A percentile compares a stretch with the other conserved stretches of the same genome.
Evolutionary conservation across 2,888 invertebrate species (phyloP).

Genomic region (Troides helena): DNA sequence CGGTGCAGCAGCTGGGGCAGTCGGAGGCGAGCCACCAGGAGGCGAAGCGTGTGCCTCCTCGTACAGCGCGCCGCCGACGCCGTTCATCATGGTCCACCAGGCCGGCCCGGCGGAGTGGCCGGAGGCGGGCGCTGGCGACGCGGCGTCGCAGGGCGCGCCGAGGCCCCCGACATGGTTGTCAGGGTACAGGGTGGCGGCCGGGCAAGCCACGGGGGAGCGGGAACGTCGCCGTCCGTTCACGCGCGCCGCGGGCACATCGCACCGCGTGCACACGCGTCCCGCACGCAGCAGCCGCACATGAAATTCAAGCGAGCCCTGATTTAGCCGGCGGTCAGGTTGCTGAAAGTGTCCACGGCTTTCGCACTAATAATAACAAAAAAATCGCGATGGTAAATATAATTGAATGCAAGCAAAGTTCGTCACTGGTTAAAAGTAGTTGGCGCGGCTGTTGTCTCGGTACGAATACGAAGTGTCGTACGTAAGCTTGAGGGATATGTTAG

Average conservation of each 20-base stretch:
- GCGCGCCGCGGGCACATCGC: constrained; percentile 78
- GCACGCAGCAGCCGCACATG: constrained; percentile 75
- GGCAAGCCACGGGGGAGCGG: constrained; percentile 87
- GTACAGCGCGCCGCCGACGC: constrained; percentile 87
- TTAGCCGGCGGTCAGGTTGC: constrained; percentile 67
- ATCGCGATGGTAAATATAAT: constrained; percentile 15
- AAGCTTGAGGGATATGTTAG: constrained; percentile 51
- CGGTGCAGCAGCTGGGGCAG: constrained; percentile 85
- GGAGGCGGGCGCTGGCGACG: constrained; percentile 89
- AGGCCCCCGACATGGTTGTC: constrained; percentile 86
- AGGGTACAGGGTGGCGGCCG: constrained; percentile 90
- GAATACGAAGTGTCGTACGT: constrained; percentile 65
- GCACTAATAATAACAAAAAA: constrained; percentile 14
- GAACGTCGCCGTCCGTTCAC: constrained; percentile 71
- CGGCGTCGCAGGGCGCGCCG: constrained; percentile 85
- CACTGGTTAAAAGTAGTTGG: constrained; percentile 36
- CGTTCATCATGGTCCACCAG: constrained; percentile 92
- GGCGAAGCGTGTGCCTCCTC: constrained; percentile 85
- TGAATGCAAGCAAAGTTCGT: constrained; percentile 18
- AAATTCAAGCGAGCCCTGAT: constrained; percentile 77
- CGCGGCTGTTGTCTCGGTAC: constrained; percentile 32
- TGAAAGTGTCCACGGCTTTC: constrained; percentile 32
- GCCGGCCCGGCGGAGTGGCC: constrained; percentile 91
- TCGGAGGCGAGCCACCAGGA: constrained; percentile 81
- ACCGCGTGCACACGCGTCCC: constrained; percentile 75